These are phyloP conservation scores for Apamea crenata DNA, from an alignment of 2,888 invertebrate genomes.

Conservation along the genomic window DNA sequence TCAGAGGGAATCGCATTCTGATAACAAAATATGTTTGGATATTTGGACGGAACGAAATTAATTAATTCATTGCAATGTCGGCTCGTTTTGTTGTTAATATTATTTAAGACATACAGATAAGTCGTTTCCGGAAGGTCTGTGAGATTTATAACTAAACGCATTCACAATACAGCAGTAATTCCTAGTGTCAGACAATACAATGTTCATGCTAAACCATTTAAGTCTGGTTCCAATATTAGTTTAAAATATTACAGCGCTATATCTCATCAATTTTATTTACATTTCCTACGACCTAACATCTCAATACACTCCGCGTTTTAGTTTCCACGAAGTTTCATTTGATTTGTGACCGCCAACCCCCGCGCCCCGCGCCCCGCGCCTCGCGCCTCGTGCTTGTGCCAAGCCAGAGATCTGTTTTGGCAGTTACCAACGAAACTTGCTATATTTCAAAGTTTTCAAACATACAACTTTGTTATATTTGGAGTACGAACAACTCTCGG, in stretches of 20 bases:
- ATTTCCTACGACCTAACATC: conserved; percentile 45
- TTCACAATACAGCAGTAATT: conserved; percentile 4
- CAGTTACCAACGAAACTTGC: conserved; percentile 60
- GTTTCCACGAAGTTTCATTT: conserved; percentile 58
- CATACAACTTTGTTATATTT: conserved; percentile 61
- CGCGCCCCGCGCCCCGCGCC: neutral
- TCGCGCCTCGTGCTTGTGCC: conserved; percentile 31
- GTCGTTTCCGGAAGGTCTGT: neutral
- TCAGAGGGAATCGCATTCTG: conserved; percentile 18
- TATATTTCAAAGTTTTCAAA: conserved; percentile 62
- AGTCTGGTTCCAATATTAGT: conserved; percentile 5
- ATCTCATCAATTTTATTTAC: conserved; percentile 36
- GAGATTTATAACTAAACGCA: conserved; percentile 5
- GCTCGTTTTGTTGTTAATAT: neutral
- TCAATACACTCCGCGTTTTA: conserved; percentile 56
- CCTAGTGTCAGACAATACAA: neutral
- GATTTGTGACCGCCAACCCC: conserved; percentile 54
- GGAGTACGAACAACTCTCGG: conserved; percentile 48
- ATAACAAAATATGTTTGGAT: conserved; percentile 9
- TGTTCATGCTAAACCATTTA: conserved; percentile 11
- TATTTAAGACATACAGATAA: neutral
- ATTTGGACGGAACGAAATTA: conserved; percentile 11
- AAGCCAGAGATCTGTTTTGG: conserved; percentile 61
- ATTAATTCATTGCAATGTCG: conserved; percentile 12
- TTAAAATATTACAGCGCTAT: conserved; percentile 10